Base-by-base conservation (phyloP, 2,797 vertebrate species). In the Notolabrus celidotus region DNA sequence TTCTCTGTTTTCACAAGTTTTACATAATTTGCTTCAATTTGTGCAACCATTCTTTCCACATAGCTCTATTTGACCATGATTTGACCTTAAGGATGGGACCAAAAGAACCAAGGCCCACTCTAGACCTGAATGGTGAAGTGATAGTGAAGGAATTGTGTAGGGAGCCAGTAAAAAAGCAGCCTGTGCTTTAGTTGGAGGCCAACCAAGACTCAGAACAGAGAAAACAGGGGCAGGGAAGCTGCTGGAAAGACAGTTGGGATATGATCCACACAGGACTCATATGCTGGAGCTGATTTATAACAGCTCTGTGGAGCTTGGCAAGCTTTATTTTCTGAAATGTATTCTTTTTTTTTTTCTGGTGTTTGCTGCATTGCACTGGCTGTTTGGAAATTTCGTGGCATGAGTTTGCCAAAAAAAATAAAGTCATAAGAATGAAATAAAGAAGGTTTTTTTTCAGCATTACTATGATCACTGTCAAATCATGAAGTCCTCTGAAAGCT, bases 141-240 rank as follows among this genome's bases (percentile, higher is more conserved):
- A 83, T 70, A 72, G 80, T 68, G 84, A 86, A 83, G 68, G 77
- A 84, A 86, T 82, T 31, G 60, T 55, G 70, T 67, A 57, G 47
- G 45, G 47, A 83, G 73, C 67, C 70, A 77, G 60, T 49, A 39
- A 83, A 72, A n/a, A 79, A 72, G 60, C 25, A 53, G 71, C 62
- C 53, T 67, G 77, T 89, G 89, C 84, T 90, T 88, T 84, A 70
- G 62, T 88, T 91, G 90, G 89, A 89, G 64, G 10, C 27, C 1
- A 42, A 82, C 87, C 91, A 92, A 79, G 46, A 72, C 56, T 71
- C 19, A 0, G 49, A 77, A 71, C 56, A 76, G 74, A 57, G 80
- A 25, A 80, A 83, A 82, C 74, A 79, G 67, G 61, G 41, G 68
- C 69, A 60, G 45, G 69, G 41, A 52, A 82, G 77, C 75, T 22